phyloP scores from a whole-genome alignment of 1,140 invertebrate genomes.

The Rhagoletis zephyria region DNA sequence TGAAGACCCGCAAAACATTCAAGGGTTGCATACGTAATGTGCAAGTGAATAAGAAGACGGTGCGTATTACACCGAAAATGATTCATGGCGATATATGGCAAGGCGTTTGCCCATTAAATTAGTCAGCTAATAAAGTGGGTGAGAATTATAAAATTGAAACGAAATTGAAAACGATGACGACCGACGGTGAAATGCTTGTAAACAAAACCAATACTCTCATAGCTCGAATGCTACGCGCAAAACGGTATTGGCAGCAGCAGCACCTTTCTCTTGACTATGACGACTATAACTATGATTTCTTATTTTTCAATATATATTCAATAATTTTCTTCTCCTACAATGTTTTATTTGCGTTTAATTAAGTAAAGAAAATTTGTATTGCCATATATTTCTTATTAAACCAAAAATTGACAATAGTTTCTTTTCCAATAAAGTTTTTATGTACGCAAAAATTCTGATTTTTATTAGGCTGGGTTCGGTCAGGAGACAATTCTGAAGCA shows the following conservation, averaged over 20 bases:
- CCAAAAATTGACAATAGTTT: neutral
- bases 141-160: neutral
- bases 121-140: slow-evolving; percentile 28
- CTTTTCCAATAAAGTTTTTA: slow-evolving; percentile 17
- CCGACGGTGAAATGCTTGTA: neutral
- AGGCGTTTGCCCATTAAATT: slow-evolving; percentile 83
- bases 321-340: neutral
- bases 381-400: neutral
- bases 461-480: neutral
- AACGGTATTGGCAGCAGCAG: neutral
- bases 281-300: neutral
- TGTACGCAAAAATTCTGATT: neutral
- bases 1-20: slow-evolving; percentile 79
- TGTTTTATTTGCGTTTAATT: neutral
- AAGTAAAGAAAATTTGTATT: neutral
- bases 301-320: neutral
- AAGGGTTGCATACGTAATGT: slow-evolving; percentile 88
- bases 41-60: slow-evolving; percentile 77
- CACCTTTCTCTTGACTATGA: neutral
- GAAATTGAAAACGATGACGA: slow-evolving; percentile 24
- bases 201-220: too few species aligned
- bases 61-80: slow-evolving; percentile 77
- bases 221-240: too few species aligned
- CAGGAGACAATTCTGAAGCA: too few species aligned
- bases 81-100: slow-evolving; percentile 80